Conservation (phyloP, 2,113 vertebrate species). For the Panthera tigris region DNA sequence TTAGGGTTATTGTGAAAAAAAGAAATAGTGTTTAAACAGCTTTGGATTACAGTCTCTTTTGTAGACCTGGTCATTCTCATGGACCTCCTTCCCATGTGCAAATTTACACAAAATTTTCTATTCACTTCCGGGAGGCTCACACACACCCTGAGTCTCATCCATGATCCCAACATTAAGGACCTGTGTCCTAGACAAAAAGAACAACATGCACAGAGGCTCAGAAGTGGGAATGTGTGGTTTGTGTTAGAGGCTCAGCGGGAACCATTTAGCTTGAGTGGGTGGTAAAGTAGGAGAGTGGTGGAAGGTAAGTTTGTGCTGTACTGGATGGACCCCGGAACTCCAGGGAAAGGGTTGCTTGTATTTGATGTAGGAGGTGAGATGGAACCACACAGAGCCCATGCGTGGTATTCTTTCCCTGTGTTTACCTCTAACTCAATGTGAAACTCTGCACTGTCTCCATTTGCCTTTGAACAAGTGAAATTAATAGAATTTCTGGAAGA, state of each 20-base stretch:
- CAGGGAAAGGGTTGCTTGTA: neutral
- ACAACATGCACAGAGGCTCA: neutral
- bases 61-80: neutral
- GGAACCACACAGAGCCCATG: neutral
- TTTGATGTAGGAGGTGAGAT: neutral
- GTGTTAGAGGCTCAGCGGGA: neutral
- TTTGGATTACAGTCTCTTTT: neutral
- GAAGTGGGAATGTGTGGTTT: neutral
- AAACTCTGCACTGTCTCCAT: neutral
- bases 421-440: neutral
- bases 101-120: neutral
- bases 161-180: neutral
- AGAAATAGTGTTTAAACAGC: neutral
- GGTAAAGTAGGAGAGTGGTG: neutral
- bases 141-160: neutral
- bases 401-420: neutral
- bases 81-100: neutral
- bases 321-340: neutral
- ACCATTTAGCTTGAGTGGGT: neutral
- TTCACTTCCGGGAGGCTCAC: neutral
- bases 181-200: neutral
- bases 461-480: neutral
- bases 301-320: neutral
- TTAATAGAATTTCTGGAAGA: neutral
- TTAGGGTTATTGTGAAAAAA: neutral